Conservation (phyloP, 2,888 invertebrate genomes). For the Leptinotarsa juncta region DNA sequence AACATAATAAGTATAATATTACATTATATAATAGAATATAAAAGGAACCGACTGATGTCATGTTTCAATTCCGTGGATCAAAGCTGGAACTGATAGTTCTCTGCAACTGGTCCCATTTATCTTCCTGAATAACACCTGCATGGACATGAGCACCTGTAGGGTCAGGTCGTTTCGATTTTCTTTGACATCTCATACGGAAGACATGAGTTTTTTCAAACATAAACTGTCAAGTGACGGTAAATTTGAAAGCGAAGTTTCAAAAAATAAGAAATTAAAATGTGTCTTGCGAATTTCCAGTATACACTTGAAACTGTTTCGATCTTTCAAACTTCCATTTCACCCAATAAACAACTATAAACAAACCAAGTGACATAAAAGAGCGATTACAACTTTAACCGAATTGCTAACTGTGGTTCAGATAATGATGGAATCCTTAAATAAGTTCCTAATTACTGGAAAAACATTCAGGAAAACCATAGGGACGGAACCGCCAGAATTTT, state of each 20-base stretch:
- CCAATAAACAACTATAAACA: background rate
- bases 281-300: no score
- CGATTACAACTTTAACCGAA: no score
- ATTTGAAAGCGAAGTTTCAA: no score
- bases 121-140: slow-evolving; percentile 20
- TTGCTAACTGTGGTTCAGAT: background rate
- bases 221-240: background rate
- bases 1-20: no score
- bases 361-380: no score
- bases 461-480: no score
- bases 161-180: background rate
- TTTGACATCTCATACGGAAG: background rate
- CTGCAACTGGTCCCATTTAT: slow-evolving; percentile 15
- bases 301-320: no score
- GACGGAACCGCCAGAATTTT: no score
- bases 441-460: no score
- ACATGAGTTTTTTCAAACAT: background rate
- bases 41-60: background rate
- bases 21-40: background rate
- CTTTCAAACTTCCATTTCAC: background rate
- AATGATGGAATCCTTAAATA: background rate
- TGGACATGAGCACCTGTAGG: slow-evolving; percentile 7
- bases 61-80: background rate
- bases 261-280: no score
- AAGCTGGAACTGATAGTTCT: background rate